Evolutionary conservation across 2,113 vertebrate species (phyloP).

Genomic region (Colaptes auratus): DNA sequence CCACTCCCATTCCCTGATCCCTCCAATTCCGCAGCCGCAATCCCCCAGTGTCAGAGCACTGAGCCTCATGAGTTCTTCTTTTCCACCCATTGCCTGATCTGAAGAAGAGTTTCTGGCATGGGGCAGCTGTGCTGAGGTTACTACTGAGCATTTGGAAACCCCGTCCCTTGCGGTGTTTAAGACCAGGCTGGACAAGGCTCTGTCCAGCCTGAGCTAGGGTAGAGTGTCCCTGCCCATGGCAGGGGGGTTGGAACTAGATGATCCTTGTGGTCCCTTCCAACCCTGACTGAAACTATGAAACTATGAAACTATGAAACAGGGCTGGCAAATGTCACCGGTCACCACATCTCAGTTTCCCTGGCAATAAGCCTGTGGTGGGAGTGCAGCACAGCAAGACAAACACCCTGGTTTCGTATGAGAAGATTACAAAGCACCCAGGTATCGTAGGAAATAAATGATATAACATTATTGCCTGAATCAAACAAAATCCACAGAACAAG

Average conservation of each 20-base stretch:
- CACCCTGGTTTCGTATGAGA: not conserved
- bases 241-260: too few species aligned
- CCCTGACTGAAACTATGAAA: too few species aligned
- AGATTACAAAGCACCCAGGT: not conserved
- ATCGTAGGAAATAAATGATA: not conserved
- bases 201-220: too few species aligned
- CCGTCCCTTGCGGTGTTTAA: too few species aligned
- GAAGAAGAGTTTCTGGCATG: not conserved
- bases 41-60: accelerated
- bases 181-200: too few species aligned
- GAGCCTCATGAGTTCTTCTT: not conserved
- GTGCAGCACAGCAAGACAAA: not conserved
- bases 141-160: not conserved
- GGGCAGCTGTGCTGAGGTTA: not conserved
- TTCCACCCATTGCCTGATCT: not conserved
- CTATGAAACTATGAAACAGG: too few species aligned
- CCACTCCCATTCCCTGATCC: not conserved
- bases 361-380: not conserved
- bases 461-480: not conserved
- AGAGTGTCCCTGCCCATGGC: too few species aligned
- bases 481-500: not conserved
- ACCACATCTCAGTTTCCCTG: not conserved
- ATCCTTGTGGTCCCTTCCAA: too few species aligned
- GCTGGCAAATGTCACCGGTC: not conserved
- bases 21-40: not conserved